Evolutionary conservation across 2,888 invertebrate genomes (phyloP), one percentile per base, ranked within the genome.

Genomic region (Aporophyla nigra): DNA sequence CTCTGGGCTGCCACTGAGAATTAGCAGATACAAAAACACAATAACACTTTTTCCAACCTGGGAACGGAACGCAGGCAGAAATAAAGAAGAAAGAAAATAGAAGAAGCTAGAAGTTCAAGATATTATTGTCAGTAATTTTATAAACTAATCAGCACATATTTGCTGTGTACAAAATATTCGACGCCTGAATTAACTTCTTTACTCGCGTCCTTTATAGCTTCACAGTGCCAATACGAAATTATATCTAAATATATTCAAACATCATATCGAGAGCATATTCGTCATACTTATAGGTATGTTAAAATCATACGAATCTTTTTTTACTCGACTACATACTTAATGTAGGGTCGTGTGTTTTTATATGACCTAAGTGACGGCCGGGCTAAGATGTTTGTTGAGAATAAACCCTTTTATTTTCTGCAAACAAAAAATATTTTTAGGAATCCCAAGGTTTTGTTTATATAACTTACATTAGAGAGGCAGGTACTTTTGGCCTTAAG

Each of bases 181-280:
- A 62, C 0, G 12, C 3, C 12, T 49, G 10, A 65, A 46, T 24
- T 1, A 49, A 27, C 21, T 66, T 2, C 14, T 33, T n/a, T 33
- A 16, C 5, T 33, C 78, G 79, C 67, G 1, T 7, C 56, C 46
- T 71, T 83, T 6, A 51, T 59, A 68, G 78, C 81, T 66, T 65
- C 61, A 40, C 3, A 19, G 6, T 56, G 49, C 16, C 46, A 65
- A n/a, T 40, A 72, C 68, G 19, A 72, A 59, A 65, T 67, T 54
- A 61, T 71, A 73, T 74, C 70, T 59, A 67, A 73, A 78, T 75
- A 63, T 76, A 86, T 80, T 76, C 72, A 73, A 69, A 80, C 71
- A 75, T 71, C 73, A 70, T 74, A 65, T 61, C 49, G 5, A 49
- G 69, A 79, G 80, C 46, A 69, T 74, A 68, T 77, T 76, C 63